These are phyloP conservation scores for Parapsyche elsis DNA, from an alignment of 1,140 invertebrate species.

Conservation along the genomic window DNA sequence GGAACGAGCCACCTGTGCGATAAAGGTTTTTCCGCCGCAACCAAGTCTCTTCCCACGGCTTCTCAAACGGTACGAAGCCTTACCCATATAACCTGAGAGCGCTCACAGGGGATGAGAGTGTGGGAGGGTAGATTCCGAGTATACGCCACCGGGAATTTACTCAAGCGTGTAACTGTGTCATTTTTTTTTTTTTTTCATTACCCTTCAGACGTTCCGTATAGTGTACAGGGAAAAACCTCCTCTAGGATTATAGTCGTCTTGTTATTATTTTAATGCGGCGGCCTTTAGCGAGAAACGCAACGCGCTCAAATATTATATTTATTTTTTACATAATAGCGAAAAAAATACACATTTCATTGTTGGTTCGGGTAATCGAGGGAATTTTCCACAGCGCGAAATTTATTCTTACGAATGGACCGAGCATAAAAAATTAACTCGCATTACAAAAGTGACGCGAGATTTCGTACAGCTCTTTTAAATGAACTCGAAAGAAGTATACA, in stretches of 20 bases:
- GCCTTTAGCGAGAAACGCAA: neutral
- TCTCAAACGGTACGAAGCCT: neutral
- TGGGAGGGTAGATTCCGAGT: neutral
- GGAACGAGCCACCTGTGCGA: constrained; percentile 14
- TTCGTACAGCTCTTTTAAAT: no score
- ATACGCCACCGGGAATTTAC: constrained; percentile 3
- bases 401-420: no score
- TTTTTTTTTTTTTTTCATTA: neutral
- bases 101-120: neutral
- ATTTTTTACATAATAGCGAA: no score
- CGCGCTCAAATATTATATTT: no score
- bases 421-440: no score
- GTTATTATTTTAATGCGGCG: constrained; percentile 17
- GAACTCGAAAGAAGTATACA: no score
- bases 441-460: no score
- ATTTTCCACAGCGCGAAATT: no score
- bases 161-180: neutral
- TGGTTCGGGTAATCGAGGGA: no score
- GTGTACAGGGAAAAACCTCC: neutral
- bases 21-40: constrained; percentile 9
- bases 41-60: neutral
- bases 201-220: neutral
- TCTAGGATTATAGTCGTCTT: constrained; percentile 13
- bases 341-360: no score
- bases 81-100: neutral